Percentiles rank a stretch among this genome's conserved stretches.
Conservation (phyloP, 2,888 invertebrate species). For the Mimumesa dahlbomi region DNA sequence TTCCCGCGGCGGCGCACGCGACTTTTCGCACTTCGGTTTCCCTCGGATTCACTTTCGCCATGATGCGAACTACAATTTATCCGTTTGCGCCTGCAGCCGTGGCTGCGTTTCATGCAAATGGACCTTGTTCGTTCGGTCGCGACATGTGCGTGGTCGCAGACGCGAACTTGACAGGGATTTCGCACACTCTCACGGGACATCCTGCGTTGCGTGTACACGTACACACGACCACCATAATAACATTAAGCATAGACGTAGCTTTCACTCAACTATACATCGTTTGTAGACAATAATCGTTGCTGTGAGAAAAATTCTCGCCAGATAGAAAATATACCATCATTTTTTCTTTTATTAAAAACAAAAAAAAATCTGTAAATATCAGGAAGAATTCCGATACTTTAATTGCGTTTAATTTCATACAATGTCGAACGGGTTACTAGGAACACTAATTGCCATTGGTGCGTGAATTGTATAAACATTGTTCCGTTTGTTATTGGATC, state of each 20-base stretch:
- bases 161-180: constrained; percentile 28
- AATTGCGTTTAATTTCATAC: too few species aligned
- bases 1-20: not conserved
- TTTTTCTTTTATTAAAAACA: too few species aligned
- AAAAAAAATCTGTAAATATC: too few species aligned
- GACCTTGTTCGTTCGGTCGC: constrained; percentile 28
- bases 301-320: constrained; percentile 6
- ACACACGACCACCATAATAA: constrained; percentile 48
- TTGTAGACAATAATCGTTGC: constrained; percentile 45
- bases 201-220: constrained; percentile 40
- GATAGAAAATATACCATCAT: too few species aligned
- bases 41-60: not conserved
- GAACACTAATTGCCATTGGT: too few species aligned
- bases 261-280: constrained; percentile 53
- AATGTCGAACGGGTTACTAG: too few species aligned
- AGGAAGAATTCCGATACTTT: too few species aligned
- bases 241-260: constrained; percentile 53
- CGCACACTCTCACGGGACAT: constrained; percentile 48
- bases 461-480: too few species aligned
- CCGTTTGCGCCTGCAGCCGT: not conserved
- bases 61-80: not conserved
- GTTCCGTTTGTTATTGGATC: too few species aligned
- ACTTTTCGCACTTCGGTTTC: constrained; percentile 9
- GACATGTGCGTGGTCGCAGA: constrained; percentile 12
- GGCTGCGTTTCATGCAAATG: constrained; percentile 38